These are phyloP conservation scores for Tretioscincus oriximinensis DNA, from an alignment of 2,113 vertebrate genomes.

Conservation along the genomic window DNA sequence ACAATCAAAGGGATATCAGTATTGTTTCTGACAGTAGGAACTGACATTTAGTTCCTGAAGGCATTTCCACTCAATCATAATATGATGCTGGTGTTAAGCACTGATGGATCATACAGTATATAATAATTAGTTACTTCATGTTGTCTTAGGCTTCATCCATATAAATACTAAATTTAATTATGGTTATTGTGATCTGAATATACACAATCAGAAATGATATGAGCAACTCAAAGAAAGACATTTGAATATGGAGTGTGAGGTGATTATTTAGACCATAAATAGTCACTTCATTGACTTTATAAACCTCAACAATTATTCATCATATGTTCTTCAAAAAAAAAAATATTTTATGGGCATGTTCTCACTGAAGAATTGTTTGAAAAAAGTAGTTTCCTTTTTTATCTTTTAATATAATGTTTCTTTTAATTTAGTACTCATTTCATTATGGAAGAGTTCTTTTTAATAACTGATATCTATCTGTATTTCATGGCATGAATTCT, in stretches of 20 bases:
- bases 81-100: constrained; percentile 11
- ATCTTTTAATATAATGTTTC: no score
- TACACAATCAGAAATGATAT: not conserved
- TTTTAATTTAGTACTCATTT: no score
- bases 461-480: no score
- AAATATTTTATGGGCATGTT: no score
- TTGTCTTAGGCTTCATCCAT: constrained; percentile 44
- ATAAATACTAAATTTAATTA: constrained; percentile 45
- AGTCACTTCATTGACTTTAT: no score
- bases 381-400: no score
- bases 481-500: no score
- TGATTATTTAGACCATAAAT: not conserved
- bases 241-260: not conserved
- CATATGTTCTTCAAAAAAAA: no score
- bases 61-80: constrained; percentile 32
- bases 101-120: constrained; percentile 36
- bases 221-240: no score
- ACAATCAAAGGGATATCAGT: constrained; percentile 48
- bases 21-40: constrained; percentile 59
- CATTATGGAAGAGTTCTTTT: no score
- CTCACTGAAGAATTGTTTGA: no score
- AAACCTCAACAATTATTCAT: no score
- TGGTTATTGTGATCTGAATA: constrained; percentile 19
- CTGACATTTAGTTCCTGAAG: constrained; percentile 42
- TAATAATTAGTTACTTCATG: constrained; percentile 42